Conservation (phyloP, 2,797 vertebrate species). For the Thamnophis elegans region DNA sequence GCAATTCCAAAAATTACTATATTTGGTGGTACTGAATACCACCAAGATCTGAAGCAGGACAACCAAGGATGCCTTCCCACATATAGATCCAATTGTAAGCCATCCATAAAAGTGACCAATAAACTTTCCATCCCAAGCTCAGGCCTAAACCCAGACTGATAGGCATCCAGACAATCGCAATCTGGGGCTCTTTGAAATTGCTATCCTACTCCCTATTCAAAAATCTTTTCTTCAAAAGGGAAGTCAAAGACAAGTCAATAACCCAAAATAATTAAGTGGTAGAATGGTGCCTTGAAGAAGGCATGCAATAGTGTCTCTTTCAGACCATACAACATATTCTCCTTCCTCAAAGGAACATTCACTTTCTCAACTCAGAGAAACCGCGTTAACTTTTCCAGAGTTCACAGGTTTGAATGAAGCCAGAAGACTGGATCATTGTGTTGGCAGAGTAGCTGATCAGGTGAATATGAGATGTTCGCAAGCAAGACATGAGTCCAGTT, state of each 20-base stretch:
- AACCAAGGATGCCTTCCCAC: neutral
- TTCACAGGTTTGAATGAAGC: neutral
- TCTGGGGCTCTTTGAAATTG: neutral
- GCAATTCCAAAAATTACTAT: neutral
- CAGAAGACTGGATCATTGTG: neutral
- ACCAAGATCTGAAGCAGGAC: neutral
- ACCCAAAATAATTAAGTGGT: neutral
- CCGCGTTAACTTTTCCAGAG: neutral
- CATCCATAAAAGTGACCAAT: neutral
- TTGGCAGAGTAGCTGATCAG: neutral
- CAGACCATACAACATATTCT: neutral
- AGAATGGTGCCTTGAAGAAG: neutral
- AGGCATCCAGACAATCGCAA: neutral
- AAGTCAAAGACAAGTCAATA: neutral
- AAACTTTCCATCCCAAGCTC: neutral
- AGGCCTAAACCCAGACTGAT: neutral
- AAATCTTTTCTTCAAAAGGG: neutral
- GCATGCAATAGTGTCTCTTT: neutral
- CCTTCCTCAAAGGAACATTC: neutral
- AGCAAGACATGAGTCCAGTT: neutral
- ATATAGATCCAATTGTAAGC: neutral
- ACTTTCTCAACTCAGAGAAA: neutral
- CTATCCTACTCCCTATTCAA: neutral
- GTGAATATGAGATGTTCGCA: neutral
- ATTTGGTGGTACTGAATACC: neutral